phyloP scores from a whole-genome alignment of 2,888 invertebrate species.

The Stenodera caucasica region DNA sequence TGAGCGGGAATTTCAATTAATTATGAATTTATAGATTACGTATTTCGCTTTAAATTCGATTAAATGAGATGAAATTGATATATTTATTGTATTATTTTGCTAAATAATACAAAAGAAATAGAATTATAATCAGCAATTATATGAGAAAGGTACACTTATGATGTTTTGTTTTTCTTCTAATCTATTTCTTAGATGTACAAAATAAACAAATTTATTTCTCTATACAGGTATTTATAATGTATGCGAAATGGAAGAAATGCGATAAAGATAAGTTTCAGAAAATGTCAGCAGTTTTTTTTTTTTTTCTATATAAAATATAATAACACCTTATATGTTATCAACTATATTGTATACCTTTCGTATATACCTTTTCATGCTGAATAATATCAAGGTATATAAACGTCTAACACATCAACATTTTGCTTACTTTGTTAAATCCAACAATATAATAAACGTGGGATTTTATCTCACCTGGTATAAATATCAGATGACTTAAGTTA shows the following conservation, averaged over 20 bases:
- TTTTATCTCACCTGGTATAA: conserved; percentile 37
- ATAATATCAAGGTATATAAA: conserved; percentile 27
- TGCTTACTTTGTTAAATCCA: conserved; percentile 33
- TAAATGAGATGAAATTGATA: too few relatives aligned
- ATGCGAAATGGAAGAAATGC: background rate
- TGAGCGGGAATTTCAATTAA: too few relatives aligned
- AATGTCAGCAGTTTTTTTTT: conserved; percentile 16
- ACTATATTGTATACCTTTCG: conserved; percentile 20
- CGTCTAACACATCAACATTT: conserved; percentile 19
- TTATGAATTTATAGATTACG: too few relatives aligned
- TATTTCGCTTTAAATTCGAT: too few relatives aligned
- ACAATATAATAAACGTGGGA: conserved; percentile 29
- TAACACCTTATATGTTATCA: conserved; percentile 26
- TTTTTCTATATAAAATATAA: conserved; percentile 24
- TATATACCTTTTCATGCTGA: conserved; percentile 27
- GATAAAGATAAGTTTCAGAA: conserved; percentile 22
- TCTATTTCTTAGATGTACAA: background rate
- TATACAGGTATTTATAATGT: conserved; percentile 1
- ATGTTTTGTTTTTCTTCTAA: background rate
- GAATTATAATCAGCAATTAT: background rate
- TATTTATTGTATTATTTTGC: too few relatives aligned
- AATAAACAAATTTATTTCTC: background rate
- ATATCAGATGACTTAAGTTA: conserved; percentile 27
- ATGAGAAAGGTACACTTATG: too few relatives aligned
- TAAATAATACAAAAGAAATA: too few relatives aligned